Evolutionary conservation across 2,113 vertebrate genomes (phyloP), one percentile per base, ranked within the genome.

Genomic region (Aleadryas rufinucha): DNA sequence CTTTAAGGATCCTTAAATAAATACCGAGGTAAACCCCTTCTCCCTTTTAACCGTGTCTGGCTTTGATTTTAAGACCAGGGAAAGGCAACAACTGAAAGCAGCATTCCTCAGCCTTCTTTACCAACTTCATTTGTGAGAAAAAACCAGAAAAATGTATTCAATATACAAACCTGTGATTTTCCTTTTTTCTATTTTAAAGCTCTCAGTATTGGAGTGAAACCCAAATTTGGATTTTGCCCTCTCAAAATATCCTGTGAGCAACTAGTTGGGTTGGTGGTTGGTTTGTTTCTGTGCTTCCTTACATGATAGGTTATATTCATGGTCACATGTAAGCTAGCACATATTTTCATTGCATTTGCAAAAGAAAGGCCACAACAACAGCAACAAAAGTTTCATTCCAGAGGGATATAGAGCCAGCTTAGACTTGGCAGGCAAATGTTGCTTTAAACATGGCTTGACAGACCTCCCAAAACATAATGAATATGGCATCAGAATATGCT

Each of bases 151-250:
- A 95, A 87, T 72, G 27, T 84, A 49, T 89, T 77, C 65, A 68
- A 77, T 44, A 60, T 21, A 44, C 50, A 95, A 98, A 91, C 53
- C 71, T 95, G 90, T 96, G 94, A 95, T 98, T 97, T 97, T 97
- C 52, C 57, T 93, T 74, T 56, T 56, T 94, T 94, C 96, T 95
- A 84, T 97, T 98, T 97, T 95, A 94, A 96, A 97, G 56, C 28
- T 97, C 28, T 69, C 53, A 66, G 17, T 92, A 91, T 84, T 91
- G 85, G 33, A 97, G 2, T 14, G 26, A 72, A 87, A 90, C 84
- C 90, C 22, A 76, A 22, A 93, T 84, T 74, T 74, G 42, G 78
- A 95, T 89, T 61, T 94, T 82, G 12, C 45, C 42, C 35, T 84
- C 90, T 95, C 86, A 96, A 95, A 96, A 93, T 94, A 87, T 44